phyloP scores from a whole-genome alignment of 2,888 invertebrate genomes.

The Pseudococcus jackbeardsleyi region DNA sequence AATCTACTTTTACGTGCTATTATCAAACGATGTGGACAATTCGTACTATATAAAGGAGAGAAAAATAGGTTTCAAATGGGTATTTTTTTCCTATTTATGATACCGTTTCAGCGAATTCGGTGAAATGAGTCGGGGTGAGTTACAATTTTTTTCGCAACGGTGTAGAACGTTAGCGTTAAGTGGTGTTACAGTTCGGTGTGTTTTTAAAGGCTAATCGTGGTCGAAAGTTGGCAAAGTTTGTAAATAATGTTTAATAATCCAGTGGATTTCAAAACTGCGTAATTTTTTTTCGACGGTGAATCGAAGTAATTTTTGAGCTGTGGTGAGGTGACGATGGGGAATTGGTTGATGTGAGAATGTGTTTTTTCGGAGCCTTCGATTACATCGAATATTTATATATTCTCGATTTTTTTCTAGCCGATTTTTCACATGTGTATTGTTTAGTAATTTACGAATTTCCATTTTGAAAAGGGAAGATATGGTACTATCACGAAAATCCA shows the following conservation, averaged over 20 bases:
- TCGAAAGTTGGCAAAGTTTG: neutral
- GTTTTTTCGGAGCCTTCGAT: too few relatives aligned
- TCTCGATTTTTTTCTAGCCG: too few relatives aligned
- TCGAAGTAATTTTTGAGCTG: neutral
- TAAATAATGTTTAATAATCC: neutral
- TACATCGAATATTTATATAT: too few relatives aligned
- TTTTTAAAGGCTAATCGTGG: neutral
- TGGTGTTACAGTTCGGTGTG: neutral
- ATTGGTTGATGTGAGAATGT: too few relatives aligned
- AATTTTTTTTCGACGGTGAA: neutral
- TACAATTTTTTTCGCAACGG: neutral
- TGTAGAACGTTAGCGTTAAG: neutral
- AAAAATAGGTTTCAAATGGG: neutral
- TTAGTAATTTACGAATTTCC: too few relatives aligned
- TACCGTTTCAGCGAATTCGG: neutral
- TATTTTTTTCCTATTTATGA: neutral
- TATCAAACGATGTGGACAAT: conserved; percentile 7
- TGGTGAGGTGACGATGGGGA: neutral
- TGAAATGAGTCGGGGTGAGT: neutral
- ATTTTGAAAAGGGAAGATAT: too few relatives aligned
- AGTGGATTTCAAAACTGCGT: too few relatives aligned
- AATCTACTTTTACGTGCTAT: neutral
- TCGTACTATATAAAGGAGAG: neutral
- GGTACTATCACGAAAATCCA: too few relatives aligned
- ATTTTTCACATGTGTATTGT: too few relatives aligned